Base-by-base conservation (phyloP, 2,888 invertebrate species). In the Ariolimax columbianus region DNA sequence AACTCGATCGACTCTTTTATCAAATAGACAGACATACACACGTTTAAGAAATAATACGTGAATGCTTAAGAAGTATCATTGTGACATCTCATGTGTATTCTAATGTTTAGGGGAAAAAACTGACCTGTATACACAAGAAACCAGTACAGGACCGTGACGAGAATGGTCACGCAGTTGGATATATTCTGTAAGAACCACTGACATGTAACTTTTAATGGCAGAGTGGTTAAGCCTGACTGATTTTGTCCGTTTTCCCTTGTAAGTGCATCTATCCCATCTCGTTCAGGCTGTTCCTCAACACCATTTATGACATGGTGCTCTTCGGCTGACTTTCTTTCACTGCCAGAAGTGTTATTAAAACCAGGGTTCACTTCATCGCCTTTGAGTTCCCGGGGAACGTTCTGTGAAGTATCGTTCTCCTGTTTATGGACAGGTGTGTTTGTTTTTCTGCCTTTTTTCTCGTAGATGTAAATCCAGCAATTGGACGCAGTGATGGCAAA, bases 161-260 rank as follows among this genome's bases (percentile, higher is more conserved):
- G 75, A n/a, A 87, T 0, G 0, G 85, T 75, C 6, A 77, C 36
- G 33, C 43, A 36, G 30, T 72, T 75, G 17, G 85, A 82, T 23
- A 87, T 51, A 40, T 83, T 87, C 72, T 87, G 87, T 43, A 87
- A 43, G 0, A 85, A 66, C 87, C 87, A 87, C 70, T 87, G 87
- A 38, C 19, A 51, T 1, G 68, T 30, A 26, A 83, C 2, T 1
- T 1, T 40, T 43, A 26, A 36, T 1, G 83, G 77, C 6, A 83
- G 66, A n/a, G 40, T 43, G 40, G 19, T 66, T 63, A n/a, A n/a
- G 9, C 33, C 17, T 75, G 33, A 1, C 36, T 40, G 0, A 17
- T 33, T 30, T 19, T 51, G 2, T 19, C 17, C 19, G 51, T 51
- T 47, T 0, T 51, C 14, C 9, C n/a, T 33, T 6, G 4, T 51